Base-by-base conservation (phyloP, 2,113 vertebrate genomes). In the Macrotus californicus region DNA sequence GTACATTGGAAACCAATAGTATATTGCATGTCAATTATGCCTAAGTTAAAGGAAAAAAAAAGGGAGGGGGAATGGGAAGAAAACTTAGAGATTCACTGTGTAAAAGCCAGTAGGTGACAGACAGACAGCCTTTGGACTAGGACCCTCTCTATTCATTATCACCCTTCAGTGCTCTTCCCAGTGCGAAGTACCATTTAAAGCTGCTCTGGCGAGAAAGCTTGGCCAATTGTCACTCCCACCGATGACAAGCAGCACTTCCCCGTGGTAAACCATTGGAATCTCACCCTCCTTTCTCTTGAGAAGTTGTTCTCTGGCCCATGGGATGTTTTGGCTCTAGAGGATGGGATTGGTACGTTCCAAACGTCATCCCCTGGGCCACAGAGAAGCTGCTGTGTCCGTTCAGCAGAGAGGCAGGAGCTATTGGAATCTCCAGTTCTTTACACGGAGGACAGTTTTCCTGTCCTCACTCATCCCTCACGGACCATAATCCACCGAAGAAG, bases 141-240 rank as follows among this genome's bases (percentile, higher is more conserved):
- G 34, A 34, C 46, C 22, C 9, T 26, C 2, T 81, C 29, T 6
- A 6, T 39, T 67, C 39, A 9, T n/a, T 29, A 10, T 10, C n/a
- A 52, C 22, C 13, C 1, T 39, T 43, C 6, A 46, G 39, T 14
- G 10, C 24, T 36, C 18, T 39, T 72, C 81, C 41, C 67, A 13
- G 22, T 43, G 16, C 8, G 18, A 87, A 21, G 15, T 22, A 31
- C n/a, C 61, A 34, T 3, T 19, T n/a, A 72, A 54, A 90, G 87
- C 66, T 92, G 0, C 41, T 84, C 82, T 87, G 91, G 92, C 50
- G 77, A 94, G 69, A 88, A 96, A 95, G 34, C 89, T 93, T 86
- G 83, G 96, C 89, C 77, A 46, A 18, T 56, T 73, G 31, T 88
- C 85, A 41, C 89, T 96, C 90, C 80, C 0, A 0, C 52, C 91